A percentile compares a stretch with the other conserved stretches of the same genome.
Evolutionary conservation across 2,888 invertebrate genomes (phyloP).

Genomic region (Caenorhabditis uteleia): DNA sequence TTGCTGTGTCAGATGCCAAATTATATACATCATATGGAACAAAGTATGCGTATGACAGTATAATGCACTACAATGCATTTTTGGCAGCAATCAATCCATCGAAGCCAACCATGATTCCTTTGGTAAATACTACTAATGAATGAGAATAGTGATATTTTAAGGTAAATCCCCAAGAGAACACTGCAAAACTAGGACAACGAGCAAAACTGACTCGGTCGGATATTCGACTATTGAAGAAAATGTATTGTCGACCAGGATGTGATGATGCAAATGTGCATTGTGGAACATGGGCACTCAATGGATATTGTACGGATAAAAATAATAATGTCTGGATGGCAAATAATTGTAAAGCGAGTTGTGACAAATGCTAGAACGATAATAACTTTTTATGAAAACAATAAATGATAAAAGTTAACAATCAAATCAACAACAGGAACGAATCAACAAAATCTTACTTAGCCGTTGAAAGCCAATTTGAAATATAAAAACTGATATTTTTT

Average conservation of each 20-base stretch:
- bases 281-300: constrained; percentile 64
- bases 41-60: constrained; percentile 58
- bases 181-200: constrained; percentile 59
- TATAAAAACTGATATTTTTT: constrained; percentile 36
- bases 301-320: constrained; percentile 49
- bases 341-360: constrained; percentile 65
- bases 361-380: constrained; percentile 18
- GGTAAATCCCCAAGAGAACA: constrained; percentile 42
- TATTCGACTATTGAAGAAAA: constrained; percentile 59
- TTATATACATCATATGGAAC: constrained; percentile 59
- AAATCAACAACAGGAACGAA: constrained; percentile 4
- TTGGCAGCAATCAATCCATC: constrained; percentile 50
- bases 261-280: constrained; percentile 64
- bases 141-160: constrained; percentile 4
- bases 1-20: constrained; percentile 58
- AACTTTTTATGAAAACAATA: constrained; percentile 4
- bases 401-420: constrained; percentile 7
- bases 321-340: constrained; percentile 53
- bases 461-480: constrained; percentile 31
- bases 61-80: constrained; percentile 65
- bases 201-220: constrained; percentile 54
- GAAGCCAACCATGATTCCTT: constrained; percentile 63
- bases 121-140: constrained; percentile 18
- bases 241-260: constrained; percentile 63
- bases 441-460: constrained; percentile 18